Evolutionary conservation across 2,797 vertebrate genomes (phyloP), one percentile per base, ranked within the genome.

Genomic region (Catharus ustulatus): DNA sequence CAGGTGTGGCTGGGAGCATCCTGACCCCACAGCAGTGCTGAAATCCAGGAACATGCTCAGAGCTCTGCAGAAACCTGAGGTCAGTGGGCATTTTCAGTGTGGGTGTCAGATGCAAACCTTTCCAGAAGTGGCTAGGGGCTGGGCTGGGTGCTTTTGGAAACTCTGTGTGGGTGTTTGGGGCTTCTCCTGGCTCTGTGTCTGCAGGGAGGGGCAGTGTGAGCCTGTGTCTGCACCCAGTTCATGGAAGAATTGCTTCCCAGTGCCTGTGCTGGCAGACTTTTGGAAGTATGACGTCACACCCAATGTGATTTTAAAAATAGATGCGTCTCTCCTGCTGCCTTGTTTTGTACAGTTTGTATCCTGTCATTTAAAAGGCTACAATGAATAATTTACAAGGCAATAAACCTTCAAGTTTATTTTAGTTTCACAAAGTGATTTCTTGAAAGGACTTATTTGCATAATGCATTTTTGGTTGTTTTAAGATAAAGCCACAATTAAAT

Each of bases 401-500:
- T 63, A 89, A 87, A 84, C 52, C 57, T 58, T 75, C 80, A 57
- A 91, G 86, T 89, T 89, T 93, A 87, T 92, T 96, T 96, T 89
- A 73, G 64, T 89, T 96, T 93, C 83, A 90, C 75, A 79, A 85
- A 96, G 73, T 74, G 72, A 79, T 82, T 87, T 91, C 62, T 95
- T 97, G 81, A 94, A 95, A 94, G 75, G 18, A 57, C 46, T 78
- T 71, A 89, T 95, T 96, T 97, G 72, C 88, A 92, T 96, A 90
- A 71, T 66, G 78, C 45, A 20, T 84, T 93, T 95, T 94, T 96
- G 92, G 94, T 94, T 93, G 85, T 91, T 96, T 96, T 93, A 93
- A 94, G 94, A 95, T 95, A 95, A 97, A 96, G 66, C 4, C 73
- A 74, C 80, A 92, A 87, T 76, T 90, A 91, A 92, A 71, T n/a